Evolutionary conservation across 2,888 invertebrate species (phyloP).

Genomic region (Ectemnius cavifrons): DNA sequence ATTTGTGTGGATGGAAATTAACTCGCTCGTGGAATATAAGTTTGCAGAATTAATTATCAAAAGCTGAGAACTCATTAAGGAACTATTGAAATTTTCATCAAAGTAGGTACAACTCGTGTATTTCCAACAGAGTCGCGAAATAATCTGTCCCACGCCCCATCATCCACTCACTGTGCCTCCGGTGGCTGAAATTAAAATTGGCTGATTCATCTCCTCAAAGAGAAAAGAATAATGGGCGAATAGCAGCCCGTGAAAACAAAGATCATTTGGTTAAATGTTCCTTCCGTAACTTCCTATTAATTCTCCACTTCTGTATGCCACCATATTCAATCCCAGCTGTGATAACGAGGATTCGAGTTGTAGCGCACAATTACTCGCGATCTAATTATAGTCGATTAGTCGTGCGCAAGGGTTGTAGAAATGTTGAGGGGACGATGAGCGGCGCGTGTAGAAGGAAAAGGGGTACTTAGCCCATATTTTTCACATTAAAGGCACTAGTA

Average conservation of each 20-base stretch:
- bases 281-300: not conserved
- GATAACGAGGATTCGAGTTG: not conserved
- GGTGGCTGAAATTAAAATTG: constrained; percentile 32
- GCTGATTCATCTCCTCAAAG: constrained; percentile 2
- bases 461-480: not conserved
- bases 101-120: constrained; percentile 42
- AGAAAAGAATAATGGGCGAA: not conserved
- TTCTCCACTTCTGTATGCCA: not conserved
- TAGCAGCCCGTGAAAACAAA: not conserved
- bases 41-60: constrained; percentile 56
- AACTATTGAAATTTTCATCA: constrained; percentile 57
- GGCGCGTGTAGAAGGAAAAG: not conserved
- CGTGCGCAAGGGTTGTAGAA: no score
- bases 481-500: not conserved
- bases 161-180: no score
- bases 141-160: constrained; percentile 28
- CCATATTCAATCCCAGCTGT: not conserved
- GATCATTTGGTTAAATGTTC: not conserved
- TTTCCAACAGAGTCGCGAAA: constrained; percentile 28
- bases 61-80: constrained; percentile 46
- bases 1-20: constrained; percentile 54
- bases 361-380: not conserved
- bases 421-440: not conserved
- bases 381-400: not conserved
- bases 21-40: constrained; percentile 53